Conservation (phyloP, 1,140 invertebrate species). For the Sweltsa coloradensis region DNA sequence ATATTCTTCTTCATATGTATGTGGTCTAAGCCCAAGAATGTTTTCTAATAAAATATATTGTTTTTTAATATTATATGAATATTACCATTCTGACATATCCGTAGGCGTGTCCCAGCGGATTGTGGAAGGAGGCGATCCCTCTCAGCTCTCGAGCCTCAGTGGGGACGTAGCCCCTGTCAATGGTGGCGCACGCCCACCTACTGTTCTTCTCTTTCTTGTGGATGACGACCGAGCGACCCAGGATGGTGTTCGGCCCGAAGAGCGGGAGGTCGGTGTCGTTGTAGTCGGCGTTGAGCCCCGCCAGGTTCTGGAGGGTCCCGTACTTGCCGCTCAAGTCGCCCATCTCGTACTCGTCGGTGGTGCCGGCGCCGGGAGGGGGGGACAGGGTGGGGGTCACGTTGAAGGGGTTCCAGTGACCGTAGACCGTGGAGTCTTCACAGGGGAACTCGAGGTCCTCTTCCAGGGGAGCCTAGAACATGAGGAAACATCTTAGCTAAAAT, state of each 20-base stretch:
- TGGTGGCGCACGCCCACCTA: slow-evolving; percentile 72
- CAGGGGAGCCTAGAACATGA: slow-evolving; percentile 72
- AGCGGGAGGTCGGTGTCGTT: slow-evolving; percentile 77
- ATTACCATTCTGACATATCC: slow-evolving; percentile 76
- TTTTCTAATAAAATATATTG: not conserved
- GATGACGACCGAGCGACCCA: slow-evolving; percentile 81
- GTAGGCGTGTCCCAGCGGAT: slow-evolving; percentile 70
- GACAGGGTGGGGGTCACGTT: slow-evolving; percentile 44
- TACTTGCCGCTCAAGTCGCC: slow-evolving; percentile 88
- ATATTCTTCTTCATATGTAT: not conserved
- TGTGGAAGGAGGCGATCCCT: slow-evolving; percentile 84
- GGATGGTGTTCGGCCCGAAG: slow-evolving; percentile 68
- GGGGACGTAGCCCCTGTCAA: slow-evolving; percentile 75
- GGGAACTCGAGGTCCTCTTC: slow-evolving; percentile 74
- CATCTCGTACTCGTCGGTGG: slow-evolving; percentile 74
- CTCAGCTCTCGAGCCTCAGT: slow-evolving; percentile 72
- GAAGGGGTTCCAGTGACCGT: slow-evolving; percentile 73
- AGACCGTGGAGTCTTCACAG: slow-evolving; percentile 68
- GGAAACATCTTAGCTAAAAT: too few relatives aligned
- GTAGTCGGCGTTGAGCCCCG: slow-evolving; percentile 43
- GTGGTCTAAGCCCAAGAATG: too few relatives aligned
- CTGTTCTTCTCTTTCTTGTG: slow-evolving; percentile 41
- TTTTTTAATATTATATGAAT: not conserved
- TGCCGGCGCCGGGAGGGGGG: slow-evolving; percentile 47
- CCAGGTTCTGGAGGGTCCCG: slow-evolving; percentile 37